phyloP scores from a whole-genome alignment of 2,113 vertebrate genomes.

The Leiothrix lutea region DNA sequence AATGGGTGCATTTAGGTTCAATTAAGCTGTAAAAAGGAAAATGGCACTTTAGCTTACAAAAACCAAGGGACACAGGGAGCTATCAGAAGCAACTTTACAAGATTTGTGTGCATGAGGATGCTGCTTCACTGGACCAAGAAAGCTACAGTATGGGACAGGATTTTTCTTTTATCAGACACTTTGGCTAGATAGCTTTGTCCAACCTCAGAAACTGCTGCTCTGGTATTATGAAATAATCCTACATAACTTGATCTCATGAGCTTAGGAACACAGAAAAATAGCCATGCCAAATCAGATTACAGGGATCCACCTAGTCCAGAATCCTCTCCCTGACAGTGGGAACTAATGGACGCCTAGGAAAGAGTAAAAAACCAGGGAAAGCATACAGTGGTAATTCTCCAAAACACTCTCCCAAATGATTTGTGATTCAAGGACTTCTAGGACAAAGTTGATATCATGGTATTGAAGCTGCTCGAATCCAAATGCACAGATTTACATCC shows the following conservation, averaged over 20 bases:
- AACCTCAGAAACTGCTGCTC: slow-evolving; percentile 53
- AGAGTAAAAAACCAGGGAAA: slow-evolving; percentile 46
- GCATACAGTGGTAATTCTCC: slow-evolving; percentile 41
- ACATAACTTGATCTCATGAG: slow-evolving; percentile 53
- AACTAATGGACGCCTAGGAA: slow-evolving; percentile 36
- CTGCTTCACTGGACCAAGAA: slow-evolving; percentile 68
- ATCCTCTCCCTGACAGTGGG: slow-evolving; percentile 53
- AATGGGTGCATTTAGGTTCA: slow-evolving; percentile 23
- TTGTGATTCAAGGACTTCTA: slow-evolving; percentile 49
- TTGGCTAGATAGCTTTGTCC: slow-evolving; percentile 54
- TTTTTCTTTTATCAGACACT: slow-evolving; percentile 64
- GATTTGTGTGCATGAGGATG: slow-evolving; percentile 17
- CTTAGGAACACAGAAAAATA: slow-evolving; percentile 65
- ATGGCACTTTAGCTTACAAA: slow-evolving; percentile 44
- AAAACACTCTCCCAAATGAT: slow-evolving; percentile 47
- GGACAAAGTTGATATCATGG: slow-evolving; percentile 19
- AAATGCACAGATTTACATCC: slow-evolving; percentile 46
- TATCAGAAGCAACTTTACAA: slow-evolving; percentile 12
- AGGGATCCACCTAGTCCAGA: slow-evolving; percentile 55
- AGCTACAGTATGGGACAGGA: slow-evolving; percentile 64
- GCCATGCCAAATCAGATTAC: slow-evolving; percentile 69
- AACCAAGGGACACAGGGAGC: slow-evolving; percentile 20
- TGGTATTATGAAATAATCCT: slow-evolving; percentile 62
- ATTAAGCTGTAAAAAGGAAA: slow-evolving; percentile 49
- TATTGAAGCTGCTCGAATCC: slow-evolving; percentile 17